Evolutionary conservation across 2,113 vertebrate genomes (phyloP), one percentile per base, ranked within the genome.

Genomic region (Melanotaenia duboulayi): DNA sequence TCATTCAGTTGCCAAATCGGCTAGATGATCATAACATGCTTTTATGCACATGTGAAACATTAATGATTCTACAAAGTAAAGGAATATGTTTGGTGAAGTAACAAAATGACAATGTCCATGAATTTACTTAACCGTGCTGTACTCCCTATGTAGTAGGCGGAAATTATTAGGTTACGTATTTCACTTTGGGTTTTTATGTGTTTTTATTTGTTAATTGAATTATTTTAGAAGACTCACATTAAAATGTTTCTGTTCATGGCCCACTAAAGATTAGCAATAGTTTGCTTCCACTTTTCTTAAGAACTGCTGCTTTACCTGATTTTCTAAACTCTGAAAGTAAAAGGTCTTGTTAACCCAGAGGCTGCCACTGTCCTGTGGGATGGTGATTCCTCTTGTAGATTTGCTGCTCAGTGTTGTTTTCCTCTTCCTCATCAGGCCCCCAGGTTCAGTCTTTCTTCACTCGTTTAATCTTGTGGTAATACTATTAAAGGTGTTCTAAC

Each of bases 261-360:
- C 16, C 46, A 50, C 35, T 56, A 39, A 46, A 54, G 28, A n/a
- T 54, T 46, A n/a, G 19, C 55, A 19, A 23, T 24, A 14, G 35
- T 50, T 69, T 69, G 54, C 12, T 44, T 64, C 39, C 37, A 50
- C n/a, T 48, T 58, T 28, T 74, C 42, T 19, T 44, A 64, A 58
- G 32, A 63, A 54, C 37, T 59, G 13, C 46, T 54, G 48, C 56
- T 75, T 60, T 19, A 60, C 28, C 22, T 76, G 57, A n/a, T 46
- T 62, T 44, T 69, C 10, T 12, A 49, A 76, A 62, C 39, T 55
- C 19, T 28, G 14, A 55, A 76, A 69, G 69, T 62, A 69, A 54
- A 76, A 49, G 59, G 65, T 69, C 11, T 76, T 25, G 23, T 22
- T 49, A 42, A 39, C 35, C 58, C 56, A 23, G 40, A 69, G 58